These are phyloP conservation scores for Synanceia verrucosa DNA, from an alignment of 2,797 vertebrate species.

Conservation along the genomic window DNA sequence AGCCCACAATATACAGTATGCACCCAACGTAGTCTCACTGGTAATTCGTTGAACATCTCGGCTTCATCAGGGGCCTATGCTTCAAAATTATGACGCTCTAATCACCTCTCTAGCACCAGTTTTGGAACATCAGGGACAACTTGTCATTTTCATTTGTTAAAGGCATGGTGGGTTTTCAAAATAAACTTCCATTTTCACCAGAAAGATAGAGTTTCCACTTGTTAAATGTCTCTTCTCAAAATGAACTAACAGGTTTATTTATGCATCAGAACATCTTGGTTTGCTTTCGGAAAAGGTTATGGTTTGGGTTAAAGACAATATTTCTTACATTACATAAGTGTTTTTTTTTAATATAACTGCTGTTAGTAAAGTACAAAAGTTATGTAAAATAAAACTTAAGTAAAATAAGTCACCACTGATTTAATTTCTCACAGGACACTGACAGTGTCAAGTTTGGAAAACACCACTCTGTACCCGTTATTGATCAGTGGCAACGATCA, in stretches of 20 bases:
- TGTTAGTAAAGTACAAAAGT: neutral
- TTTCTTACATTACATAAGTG: neutral
- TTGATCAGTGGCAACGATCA: neutral
- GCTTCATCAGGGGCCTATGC: neutral
- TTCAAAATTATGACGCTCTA: neutral
- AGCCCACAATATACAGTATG: too few species aligned
- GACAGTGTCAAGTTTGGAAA: neutral
- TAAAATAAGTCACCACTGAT: neutral
- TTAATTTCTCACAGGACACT: neutral
- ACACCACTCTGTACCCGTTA: neutral
- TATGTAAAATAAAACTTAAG: neutral
- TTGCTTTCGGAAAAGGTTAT: neutral
- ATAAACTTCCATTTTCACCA: too few species aligned
- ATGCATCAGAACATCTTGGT: neutral
- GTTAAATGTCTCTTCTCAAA: too few species aligned
- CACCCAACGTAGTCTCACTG: neutral
- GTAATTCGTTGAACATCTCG: rapidly evolving
- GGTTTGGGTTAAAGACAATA: neutral
- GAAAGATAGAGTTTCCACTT: too few species aligned
- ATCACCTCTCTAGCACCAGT: neutral
- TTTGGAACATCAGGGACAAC: neutral
- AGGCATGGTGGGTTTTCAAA: neutral
- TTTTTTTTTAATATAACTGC: too few species aligned
- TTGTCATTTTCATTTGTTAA: neutral
- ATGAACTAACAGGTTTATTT: too few species aligned